Conservation (phyloP, 1,140 invertebrate species). For the Eupristina koningsbergeri region DNA sequence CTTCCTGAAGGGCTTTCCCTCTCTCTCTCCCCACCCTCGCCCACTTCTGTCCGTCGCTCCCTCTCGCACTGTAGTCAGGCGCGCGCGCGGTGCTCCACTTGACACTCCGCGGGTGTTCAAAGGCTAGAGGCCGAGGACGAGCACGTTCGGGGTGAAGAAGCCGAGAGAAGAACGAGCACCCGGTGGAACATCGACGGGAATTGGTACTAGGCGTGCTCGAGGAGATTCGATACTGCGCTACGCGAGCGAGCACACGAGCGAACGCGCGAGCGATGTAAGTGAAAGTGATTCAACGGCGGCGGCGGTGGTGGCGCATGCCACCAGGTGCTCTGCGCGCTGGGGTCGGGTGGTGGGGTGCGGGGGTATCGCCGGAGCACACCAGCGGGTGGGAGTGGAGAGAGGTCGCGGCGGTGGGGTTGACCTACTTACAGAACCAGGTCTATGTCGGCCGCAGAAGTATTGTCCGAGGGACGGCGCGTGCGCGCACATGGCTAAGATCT, state of each 20-base stretch:
- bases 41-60: constrained; percentile 26
- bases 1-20: constrained; percentile 44
- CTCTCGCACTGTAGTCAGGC: constrained; percentile 45
- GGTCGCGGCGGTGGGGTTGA: constrained; percentile 73
- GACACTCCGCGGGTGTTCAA: not conserved
- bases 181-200: too few relatives aligned
- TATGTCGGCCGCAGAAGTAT: constrained; percentile 73
- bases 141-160: constrained; percentile 36
- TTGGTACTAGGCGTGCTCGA: too few relatives aligned
- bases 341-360: constrained; percentile 61
- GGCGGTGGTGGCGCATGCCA: constrained; percentile 58
- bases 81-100: constrained; percentile 42
- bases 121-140: too few relatives aligned
- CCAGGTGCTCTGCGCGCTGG: constrained; percentile 67
- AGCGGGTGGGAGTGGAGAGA: constrained; percentile 61
- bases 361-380: constrained; percentile 39
- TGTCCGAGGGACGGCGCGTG: constrained; percentile 60
- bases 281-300: constrained; percentile 71
- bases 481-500: not conserved
- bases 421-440: constrained; percentile 80
- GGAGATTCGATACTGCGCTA: not conserved
- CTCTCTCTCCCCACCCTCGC: constrained; percentile 52
- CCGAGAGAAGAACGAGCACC: constrained; percentile 22
- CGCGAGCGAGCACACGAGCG: constrained; percentile 30
- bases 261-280: constrained; percentile 67